Evolutionary conservation across 1,140 invertebrate species (phyloP).

Genomic region (Heliconius himera): DNA sequence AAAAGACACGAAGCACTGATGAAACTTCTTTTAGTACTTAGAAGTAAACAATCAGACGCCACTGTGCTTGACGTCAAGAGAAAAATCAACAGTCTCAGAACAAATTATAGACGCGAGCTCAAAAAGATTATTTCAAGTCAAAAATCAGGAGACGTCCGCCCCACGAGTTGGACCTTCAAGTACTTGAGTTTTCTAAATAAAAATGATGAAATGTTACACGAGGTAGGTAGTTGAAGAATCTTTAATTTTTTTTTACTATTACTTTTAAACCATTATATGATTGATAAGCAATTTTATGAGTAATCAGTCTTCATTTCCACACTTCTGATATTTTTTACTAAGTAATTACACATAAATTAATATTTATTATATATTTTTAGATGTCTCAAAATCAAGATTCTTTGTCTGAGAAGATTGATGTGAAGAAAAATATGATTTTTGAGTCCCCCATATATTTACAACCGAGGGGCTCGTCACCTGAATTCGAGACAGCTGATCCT

Average conservation of each 20-base stretch:
- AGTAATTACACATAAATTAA: no score
- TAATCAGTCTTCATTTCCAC: no score
- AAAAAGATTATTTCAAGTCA: slow-evolving; percentile 20
- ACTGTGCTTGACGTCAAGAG: slow-evolving; percentile 33
- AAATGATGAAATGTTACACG: slow-evolving; percentile 8
- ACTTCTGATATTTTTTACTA: background rate
- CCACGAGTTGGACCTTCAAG: slow-evolving; percentile 28
- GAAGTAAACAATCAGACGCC: slow-evolving; percentile 24
- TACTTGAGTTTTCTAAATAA: slow-evolving; percentile 32
- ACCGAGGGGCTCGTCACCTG: background rate
- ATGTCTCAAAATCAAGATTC: background rate
- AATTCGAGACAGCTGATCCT: background rate
- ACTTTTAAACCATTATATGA: background rate
- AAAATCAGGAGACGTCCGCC: slow-evolving; percentile 14
- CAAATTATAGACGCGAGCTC: slow-evolving; percentile 34
- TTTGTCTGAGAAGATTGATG: background rate
- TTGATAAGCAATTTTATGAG: no score
- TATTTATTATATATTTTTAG: background rate
- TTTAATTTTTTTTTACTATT: background rate
- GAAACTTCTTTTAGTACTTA: slow-evolving; percentile 23
- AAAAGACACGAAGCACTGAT: slow-evolving; percentile 21
- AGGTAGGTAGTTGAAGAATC: background rate
- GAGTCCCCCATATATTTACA: background rate
- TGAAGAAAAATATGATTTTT: background rate
- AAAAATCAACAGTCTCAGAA: slow-evolving; percentile 34